These are phyloP conservation scores for Menura novaehollandiae DNA, from an alignment of 2,113 vertebrate species.

Conservation along the genomic window DNA sequence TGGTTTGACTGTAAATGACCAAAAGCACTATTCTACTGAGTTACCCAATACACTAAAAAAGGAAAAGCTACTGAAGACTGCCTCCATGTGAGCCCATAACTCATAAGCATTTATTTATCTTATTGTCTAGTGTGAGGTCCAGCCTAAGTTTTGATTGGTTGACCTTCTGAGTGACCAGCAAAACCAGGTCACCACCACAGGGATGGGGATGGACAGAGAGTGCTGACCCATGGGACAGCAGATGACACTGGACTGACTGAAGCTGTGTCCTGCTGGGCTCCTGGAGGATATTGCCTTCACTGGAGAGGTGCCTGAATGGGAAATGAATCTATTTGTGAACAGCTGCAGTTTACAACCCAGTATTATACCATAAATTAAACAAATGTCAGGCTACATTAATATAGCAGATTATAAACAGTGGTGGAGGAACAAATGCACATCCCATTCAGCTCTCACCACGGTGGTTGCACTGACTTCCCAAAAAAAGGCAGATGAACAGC, in stretches of 20 bases:
- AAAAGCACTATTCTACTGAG: neutral
- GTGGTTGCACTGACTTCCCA: neutral
- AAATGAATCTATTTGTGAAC: constrained; percentile 7
- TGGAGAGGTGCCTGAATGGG: neutral
- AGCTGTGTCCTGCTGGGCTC: neutral
- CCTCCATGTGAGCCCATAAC: neutral
- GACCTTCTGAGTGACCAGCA: neutral
- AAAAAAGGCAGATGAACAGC: neutral
- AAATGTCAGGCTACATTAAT: constrained; percentile 7
- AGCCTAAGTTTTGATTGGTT: neutral
- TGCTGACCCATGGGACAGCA: neutral
- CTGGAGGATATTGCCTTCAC: neutral
- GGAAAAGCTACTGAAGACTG: neutral
- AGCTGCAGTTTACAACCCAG: constrained; percentile 43
- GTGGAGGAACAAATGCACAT: neutral
- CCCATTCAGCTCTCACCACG: neutral
- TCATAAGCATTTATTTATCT: neutral
- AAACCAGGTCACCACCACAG: neutral
- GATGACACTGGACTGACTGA: neutral
- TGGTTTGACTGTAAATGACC: neutral
- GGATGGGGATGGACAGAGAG: neutral
- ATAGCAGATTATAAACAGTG: neutral
- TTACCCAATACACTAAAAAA: neutral
- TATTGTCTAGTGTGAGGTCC: neutral
- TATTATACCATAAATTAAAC: neutral